Base-by-base conservation (phyloP, 2,888 invertebrate genomes). In the Tipula vernalis region DNA sequence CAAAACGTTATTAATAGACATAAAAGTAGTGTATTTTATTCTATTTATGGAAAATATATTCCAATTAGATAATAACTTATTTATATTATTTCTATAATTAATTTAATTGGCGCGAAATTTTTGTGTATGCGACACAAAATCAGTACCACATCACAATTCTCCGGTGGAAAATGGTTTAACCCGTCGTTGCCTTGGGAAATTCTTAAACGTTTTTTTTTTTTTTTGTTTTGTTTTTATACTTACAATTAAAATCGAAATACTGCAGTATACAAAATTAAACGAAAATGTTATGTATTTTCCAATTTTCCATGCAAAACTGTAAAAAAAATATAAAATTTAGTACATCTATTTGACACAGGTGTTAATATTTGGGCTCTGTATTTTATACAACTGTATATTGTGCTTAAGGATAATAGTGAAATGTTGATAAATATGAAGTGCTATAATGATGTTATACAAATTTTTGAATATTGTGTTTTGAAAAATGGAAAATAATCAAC, bases 401-500 rank as follows among this genome's bases (percentile, higher is more conserved):
- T 39, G 2, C 5, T 15, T 15, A 57, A 57, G 15, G 15, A 39
- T 6, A 39, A 39, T 39, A 39, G 39, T 39, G 39, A 39, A 57
- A 57, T 57, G 51, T 57, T 15, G 28, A 71, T 71, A 18, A 71
- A 71, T 28, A 71, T 71, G 71, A 71, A 71, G 71, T 28, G 28
- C 28, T 28, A 28, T 71, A 71, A 71, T 71, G 12, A 28, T 51
- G 51, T 2, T 51, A 15, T 51, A 18, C 15, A 51, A 15, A 51
- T 39, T 1, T 39, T 39, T 39, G 39, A 39, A 3, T 39, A 39
- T 39, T 39, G 5, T 44, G 15, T 57, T 57, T 6, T 57, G 51
- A 57, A 71, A 39, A 84, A 84, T 84, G 84, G 39, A 36, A 84
- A 84, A 84, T 84, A 41, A 84, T 84, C 36, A 84, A 39, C 84